Conservation (phyloP, 64 coral and sea anemone species). For the Montipora cactus region DNA sequence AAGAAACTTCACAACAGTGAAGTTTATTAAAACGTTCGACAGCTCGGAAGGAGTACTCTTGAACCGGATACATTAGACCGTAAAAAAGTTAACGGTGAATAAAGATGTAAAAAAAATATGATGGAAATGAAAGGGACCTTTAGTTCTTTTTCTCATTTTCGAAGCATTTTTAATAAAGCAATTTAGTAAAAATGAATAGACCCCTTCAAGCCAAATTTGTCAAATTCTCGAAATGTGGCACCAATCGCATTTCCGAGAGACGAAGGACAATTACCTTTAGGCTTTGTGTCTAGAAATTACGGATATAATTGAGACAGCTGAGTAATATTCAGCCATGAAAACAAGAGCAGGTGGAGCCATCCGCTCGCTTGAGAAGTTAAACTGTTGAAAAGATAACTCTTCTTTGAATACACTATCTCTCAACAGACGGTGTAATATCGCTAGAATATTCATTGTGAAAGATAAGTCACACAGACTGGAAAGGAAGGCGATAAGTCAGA, state of each 20-base stretch:
- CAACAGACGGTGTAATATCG: background rate
- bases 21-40: slow-evolving; percentile 58
- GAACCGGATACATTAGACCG: slow-evolving; percentile 22
- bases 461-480: slow-evolving; percentile 1
- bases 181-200: background rate
- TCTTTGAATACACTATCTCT: background rate
- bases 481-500: background rate
- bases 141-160: background rate
- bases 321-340: slow-evolving; percentile 42
- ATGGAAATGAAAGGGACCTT: background rate
- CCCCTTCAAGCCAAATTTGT: background rate
- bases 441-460: background rate
- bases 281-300: slow-evolving; percentile 37
- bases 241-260: slow-evolving; percentile 31
- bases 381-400: slow-evolving; percentile 30
- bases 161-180: background rate
- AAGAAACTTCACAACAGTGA: slow-evolving; percentile 19
- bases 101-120: background rate
- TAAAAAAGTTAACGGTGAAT: background rate
- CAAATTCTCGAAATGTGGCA: background rate
- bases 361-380: slow-evolving; percentile 31
- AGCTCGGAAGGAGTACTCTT: background rate
- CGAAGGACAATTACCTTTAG: slow-evolving; percentile 38
- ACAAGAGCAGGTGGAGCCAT: slow-evolving; percentile 47
- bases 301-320: slow-evolving; percentile 58